Evolutionary conservation across 2,113 vertebrate species (phyloP), one percentile per base, ranked within the genome.

Genomic region (Pimephales promelas): DNA sequence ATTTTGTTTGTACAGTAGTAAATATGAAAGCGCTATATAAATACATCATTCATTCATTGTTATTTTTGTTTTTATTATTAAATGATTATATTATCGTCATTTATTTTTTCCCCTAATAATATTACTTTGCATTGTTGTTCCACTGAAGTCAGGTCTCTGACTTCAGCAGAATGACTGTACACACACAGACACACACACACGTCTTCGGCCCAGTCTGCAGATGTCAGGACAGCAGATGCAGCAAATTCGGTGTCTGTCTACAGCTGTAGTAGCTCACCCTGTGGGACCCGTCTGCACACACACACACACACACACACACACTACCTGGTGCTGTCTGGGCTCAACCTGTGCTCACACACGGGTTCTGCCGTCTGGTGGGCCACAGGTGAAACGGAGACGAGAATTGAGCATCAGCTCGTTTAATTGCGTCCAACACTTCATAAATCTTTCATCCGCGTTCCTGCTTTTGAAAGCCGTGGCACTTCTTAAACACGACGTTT

Each of bases 191-290:
- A 76, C 49, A 62, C 56, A 85, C 75, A 74, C 84, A 73, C 84
- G 86, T 86, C 66, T 83, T 56, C 83, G 86, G 86, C 82, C 86
- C 72, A 84, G 83, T 84, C 76, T 89, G 84, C 90, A 89, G 88
- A 89, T 90, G 90, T 89, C 84, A 36, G 83, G 83, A 88, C 87
- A 84, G 88, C 90, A 91, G 90, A 90, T 91, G 89, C 86, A 84
- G 81, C 82, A 36, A 71, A 85, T 81, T 81, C 85, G 79, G 73
- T 85, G 85, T 81, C 86, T 84, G 84, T 88, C 86, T 89, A 79
- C 90, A 90, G 90, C 88, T 91, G 90, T 81, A 91, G 86, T 72
- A 81, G 24, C 70, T 79, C 86, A 87, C 87, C 90, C 90, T 79
- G 79, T 81, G 88, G 90, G 88, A 89, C 88, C 80, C 76, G 78